Evolutionary conservation across 2,888 invertebrate species (phyloP), one percentile per base, ranked within the genome.

Genomic region (Formica aserva): DNA sequence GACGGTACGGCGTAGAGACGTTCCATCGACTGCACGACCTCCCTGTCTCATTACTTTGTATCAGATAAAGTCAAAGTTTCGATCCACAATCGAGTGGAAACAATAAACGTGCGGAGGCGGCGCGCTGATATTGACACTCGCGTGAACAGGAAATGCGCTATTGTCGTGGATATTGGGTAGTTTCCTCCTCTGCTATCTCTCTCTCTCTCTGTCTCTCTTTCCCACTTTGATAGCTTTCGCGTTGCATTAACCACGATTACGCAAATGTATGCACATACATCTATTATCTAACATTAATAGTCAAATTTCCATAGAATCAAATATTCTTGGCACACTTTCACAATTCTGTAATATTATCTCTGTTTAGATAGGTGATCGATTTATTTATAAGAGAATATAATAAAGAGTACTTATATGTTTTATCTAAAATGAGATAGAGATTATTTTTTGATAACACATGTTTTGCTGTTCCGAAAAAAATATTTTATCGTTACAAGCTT

Each of bases 1-100:
- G 92, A 91, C 6, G 93, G 90, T 66, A 92, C 91, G 2, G 89
- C 89, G 81, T 91, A 88, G 63, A 92, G 66, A 38, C 90, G 91
- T 35, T 87, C 89, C 90, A 92, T 89, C 41, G 86, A 87, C 35
- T 38, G 69, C 67, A 76, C 77, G 60, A 81, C 69, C 4, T 86
- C 48, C 52, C 89, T 90, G 78, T n/a, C 32, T 62, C 62, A 69
- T 48, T 84, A 80, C 45, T 60, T 80, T 62, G 45, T 62, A 80
- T 80, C 60, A 62, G 74, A 72, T 72, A 72, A 72, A 48, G 32
- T 60, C 45, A 41, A 77, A 80, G 45, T 72, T 80, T 62, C 35
- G 8, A 45, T 60, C 32, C 22, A 45, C 32, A 57, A n/a, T 29
- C 57, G 9, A 45, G 41, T 62, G 60, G 45, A 60, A 72, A 80